Conservation (phyloP, 2,888 invertebrate genomes). For the Phyllotreta striolata region DNA sequence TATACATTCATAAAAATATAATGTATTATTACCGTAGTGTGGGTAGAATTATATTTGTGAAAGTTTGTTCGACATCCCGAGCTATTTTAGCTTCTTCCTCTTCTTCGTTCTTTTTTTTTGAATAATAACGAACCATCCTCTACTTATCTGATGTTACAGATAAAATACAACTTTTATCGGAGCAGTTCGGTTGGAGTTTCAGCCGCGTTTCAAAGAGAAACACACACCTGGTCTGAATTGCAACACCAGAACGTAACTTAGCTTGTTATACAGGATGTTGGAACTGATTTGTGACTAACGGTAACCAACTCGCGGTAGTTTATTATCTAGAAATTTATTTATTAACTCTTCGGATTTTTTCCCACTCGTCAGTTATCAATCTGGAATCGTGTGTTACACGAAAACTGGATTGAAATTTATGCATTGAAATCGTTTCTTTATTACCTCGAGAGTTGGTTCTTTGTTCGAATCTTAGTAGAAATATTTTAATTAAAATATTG, state of each 20-base stretch:
- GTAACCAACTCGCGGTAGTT: slow-evolving; percentile 17
- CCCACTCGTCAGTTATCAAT: slow-evolving; percentile 18
- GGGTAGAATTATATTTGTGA: not conserved
- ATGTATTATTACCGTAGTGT: not conserved
- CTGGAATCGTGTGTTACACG: not conserved
- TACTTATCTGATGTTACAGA: slow-evolving; percentile 30
- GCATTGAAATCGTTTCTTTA: no score
- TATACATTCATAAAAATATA: no score
- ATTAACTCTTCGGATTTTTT: slow-evolving; percentile 22
- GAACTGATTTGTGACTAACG: slow-evolving; percentile 28
- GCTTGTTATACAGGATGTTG: slow-evolving; percentile 15
- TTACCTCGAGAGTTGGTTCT: no score
- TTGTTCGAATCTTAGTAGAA: no score
- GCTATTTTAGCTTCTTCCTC: slow-evolving; percentile 9
- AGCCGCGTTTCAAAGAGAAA: slow-evolving; percentile 5
- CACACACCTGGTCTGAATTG: slow-evolving; percentile 29
- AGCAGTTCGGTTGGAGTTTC: slow-evolving; percentile 14
- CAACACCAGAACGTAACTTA: slow-evolving; percentile 20
- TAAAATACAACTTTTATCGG: slow-evolving; percentile 31
- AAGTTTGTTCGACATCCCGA: slow-evolving; percentile 13
- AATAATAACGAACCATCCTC: slow-evolving; percentile 25
- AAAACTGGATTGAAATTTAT: no score
- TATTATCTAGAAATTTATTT: slow-evolving; percentile 26
- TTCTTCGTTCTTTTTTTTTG: slow-evolving; percentile 20
- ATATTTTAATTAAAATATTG: no score